phyloP scores from a whole-genome alignment of 2,888 invertebrate species.

The Nemurella pictetii region DNA sequence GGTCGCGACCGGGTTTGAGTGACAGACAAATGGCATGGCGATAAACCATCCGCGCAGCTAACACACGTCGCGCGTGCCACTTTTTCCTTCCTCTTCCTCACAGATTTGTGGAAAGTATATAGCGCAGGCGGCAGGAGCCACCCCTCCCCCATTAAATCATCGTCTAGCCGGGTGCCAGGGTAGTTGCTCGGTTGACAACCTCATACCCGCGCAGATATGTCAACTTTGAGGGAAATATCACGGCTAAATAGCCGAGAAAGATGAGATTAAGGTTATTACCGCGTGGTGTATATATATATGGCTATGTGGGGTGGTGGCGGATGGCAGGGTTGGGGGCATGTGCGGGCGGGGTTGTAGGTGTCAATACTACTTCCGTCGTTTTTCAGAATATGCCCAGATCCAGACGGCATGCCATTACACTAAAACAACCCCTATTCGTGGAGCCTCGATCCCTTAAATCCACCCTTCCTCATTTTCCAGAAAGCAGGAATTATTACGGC shows the following conservation, averaged over 20 bases:
- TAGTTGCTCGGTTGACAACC: conserved; percentile 11
- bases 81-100: conserved; percentile 1
- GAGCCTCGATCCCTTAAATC: not conserved
- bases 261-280: conserved; percentile 14
- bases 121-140: not conserved
- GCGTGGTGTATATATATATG: not conserved
- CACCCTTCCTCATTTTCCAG: conserved; percentile 27
- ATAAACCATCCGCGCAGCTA: conserved; percentile 8
- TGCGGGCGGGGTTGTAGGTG: conserved; percentile 27
- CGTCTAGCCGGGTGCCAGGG: not conserved
- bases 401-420: conserved; percentile 32
- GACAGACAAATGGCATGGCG: conserved; percentile 15
- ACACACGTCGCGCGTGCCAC: conserved; percentile 5
- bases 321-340: not conserved
- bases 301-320: not conserved
- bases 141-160: conserved; percentile 21
- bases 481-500: conserved; percentile 25
- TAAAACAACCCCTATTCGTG: not conserved
- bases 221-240: conserved; percentile 23
- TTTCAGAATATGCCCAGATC: conserved; percentile 30
- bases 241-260: conserved; percentile 14
- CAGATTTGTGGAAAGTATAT: conserved; percentile 24
- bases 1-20: not conserved
- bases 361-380: conserved; percentile 37
- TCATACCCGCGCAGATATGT: not conserved